phyloP scores from a whole-genome alignment of 2,797 vertebrate genomes.

The Sebastes nivosus region DNA sequence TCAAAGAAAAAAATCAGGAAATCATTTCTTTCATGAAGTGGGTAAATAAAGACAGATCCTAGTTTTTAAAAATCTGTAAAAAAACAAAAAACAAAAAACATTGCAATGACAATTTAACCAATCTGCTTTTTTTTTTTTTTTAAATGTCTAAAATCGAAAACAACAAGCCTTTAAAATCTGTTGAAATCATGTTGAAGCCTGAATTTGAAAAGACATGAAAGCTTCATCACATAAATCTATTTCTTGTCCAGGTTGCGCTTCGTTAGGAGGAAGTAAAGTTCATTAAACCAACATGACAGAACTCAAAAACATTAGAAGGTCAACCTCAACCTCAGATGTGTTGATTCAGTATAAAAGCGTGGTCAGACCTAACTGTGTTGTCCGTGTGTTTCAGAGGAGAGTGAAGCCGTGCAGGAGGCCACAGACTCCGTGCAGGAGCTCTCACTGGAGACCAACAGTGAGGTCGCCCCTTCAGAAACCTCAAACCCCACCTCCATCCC shows the following conservation, averaged over 20 bases:
- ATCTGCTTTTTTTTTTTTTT: too few relatives aligned
- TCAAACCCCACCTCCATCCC: constrained; percentile 25
- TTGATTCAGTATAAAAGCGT: background rate
- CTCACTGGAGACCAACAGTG: constrained; percentile 49
- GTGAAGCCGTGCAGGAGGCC: constrained; percentile 54
- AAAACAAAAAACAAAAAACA: background rate
- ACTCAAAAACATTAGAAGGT: background rate
- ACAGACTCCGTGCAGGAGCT: constrained; percentile 73
- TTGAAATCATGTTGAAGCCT: background rate
- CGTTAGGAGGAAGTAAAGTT: background rate
- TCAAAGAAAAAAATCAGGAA: background rate
- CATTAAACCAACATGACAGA: background rate
- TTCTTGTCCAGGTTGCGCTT: background rate
- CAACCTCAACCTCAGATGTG: background rate
- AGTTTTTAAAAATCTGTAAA: background rate
- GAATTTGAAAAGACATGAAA: background rate
- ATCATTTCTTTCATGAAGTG: background rate
- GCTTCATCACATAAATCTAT: background rate
- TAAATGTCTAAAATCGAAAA: too few relatives aligned
- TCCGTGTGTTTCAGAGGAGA: constrained; percentile 65
- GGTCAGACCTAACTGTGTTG: background rate
- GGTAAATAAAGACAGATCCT: background rate
- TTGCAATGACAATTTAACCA: too few relatives aligned
- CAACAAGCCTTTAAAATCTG: background rate
- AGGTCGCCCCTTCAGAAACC: constrained; percentile 44